These are phyloP conservation scores for Neosilurus mollespiculum DNA, from an alignment of 2,797 vertebrate genomes.

Conservation along the genomic window DNA sequence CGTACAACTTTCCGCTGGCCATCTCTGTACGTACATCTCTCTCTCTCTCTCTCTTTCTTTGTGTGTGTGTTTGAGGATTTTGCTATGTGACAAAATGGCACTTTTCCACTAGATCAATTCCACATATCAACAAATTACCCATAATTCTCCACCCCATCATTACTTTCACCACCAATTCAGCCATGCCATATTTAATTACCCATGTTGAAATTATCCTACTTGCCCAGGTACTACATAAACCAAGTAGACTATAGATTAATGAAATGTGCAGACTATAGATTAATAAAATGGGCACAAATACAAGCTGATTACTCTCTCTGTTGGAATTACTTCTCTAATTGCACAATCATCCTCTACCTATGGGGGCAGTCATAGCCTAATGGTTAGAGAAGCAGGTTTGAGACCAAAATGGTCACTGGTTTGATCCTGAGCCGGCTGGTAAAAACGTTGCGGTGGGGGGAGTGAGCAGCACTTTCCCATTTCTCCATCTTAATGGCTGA, in stretches of 20 bases:
- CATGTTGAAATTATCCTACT: not conserved
- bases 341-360: not conserved
- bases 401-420: no score
- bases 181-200: not conserved
- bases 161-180: not conserved
- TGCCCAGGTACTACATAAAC: constrained; percentile 1
- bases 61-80: not conserved
- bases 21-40: not conserved
- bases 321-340: not conserved
- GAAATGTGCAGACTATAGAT: not conserved
- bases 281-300: not conserved
- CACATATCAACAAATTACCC: not conserved
- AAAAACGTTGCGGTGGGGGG: no score
- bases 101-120: not conserved
- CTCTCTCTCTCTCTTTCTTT: no score
- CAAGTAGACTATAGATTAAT: not conserved
- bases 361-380: no score
- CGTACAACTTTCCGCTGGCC: constrained; percentile 14
- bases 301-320: not conserved
- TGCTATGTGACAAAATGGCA: not conserved
- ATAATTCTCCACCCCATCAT: not conserved
- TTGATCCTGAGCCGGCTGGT: no score
- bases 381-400: no score
- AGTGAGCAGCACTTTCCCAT: no score
- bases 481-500: no score